Conservation (phyloP, 2,113 vertebrate genomes). For the Pelobates fuscus region DNA sequence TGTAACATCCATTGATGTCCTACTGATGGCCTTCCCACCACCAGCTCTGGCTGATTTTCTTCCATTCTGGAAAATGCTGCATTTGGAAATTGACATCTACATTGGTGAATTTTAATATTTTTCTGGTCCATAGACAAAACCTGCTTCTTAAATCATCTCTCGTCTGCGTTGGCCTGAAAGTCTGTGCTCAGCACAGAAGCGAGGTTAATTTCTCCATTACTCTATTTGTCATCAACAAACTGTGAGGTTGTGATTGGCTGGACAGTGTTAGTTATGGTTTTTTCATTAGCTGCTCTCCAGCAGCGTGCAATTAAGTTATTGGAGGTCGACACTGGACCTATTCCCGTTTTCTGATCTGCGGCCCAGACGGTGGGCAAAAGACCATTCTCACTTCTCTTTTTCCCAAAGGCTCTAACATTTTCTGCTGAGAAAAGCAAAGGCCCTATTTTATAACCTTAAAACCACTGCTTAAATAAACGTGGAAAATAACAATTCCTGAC, state of each 20-base stretch:
- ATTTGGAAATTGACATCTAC: too few species aligned
- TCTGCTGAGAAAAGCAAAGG: constrained; percentile 49
- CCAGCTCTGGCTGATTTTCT: too few species aligned
- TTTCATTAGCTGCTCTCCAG: constrained; percentile 25
- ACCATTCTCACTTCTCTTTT: not conserved
- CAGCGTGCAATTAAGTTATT: constrained; percentile 18
- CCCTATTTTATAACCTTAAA: constrained; percentile 43
- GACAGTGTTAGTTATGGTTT: constrained; percentile 8
- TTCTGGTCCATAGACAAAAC: not conserved
- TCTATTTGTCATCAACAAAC: constrained; percentile 5
- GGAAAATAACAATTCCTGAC: constrained; percentile 40
- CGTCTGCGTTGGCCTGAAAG: not conserved
- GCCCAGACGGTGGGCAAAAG: constrained; percentile 20
- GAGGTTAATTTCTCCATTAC: not conserved
- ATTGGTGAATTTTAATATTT: not conserved
- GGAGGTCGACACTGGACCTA: constrained; percentile 16
- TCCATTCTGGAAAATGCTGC: too few species aligned
- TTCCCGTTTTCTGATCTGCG: constrained; percentile 27
- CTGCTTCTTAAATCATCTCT: not conserved
- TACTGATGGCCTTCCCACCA: too few species aligned
- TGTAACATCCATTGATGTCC: too few species aligned
- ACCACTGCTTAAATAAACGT: constrained; percentile 29
- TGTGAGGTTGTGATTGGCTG: constrained; percentile 7
- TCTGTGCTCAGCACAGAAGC: not conserved
- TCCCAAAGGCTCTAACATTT: constrained; percentile 24